A percentile compares a stretch with the other conserved stretches of the same genome.
Evolutionary conservation across 92 coral and sea anemone species (phyloP).

Genomic region (Zoanthus sansibaricus): DNA sequence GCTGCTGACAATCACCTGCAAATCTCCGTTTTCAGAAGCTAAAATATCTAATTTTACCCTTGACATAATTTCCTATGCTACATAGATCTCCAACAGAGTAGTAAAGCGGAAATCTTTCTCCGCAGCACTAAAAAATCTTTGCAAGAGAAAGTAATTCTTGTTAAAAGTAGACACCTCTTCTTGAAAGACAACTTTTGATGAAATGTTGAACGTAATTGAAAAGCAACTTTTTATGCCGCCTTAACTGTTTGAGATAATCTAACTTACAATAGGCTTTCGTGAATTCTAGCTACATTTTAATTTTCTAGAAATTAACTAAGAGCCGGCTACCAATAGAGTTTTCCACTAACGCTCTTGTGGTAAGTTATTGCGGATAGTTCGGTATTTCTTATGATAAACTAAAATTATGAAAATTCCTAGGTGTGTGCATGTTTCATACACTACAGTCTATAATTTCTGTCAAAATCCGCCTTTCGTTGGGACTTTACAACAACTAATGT

Average conservation of each 20-base stretch:
- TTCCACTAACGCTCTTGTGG: background rate
- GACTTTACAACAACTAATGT: background rate
- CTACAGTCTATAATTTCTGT: background rate
- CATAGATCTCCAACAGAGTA: background rate
- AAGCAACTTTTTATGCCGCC: background rate
- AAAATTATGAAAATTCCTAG: background rate
- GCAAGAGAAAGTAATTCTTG: background rate
- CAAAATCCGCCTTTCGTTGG: background rate
- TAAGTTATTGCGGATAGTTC: background rate
- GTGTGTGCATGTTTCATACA: background rate
- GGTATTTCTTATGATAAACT: background rate
- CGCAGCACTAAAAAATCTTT: background rate
- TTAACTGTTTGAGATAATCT: slow-evolving; percentile 23
- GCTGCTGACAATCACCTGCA: slow-evolving; percentile 36
- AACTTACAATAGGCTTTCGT: slow-evolving; percentile 12
- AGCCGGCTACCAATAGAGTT: background rate
- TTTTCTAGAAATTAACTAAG: background rate
- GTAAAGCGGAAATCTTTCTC: background rate
- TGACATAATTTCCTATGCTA: slow-evolving; percentile 8
- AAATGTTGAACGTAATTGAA: background rate
- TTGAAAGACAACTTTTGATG: background rate
- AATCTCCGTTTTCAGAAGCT: slow-evolving; percentile 37
- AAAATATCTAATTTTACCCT: slow-evolving; percentile 31
- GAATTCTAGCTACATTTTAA: slow-evolving; percentile 10
- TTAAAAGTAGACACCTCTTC: background rate